These are phyloP conservation scores for Rotaria macrura DNA, from an alignment of 2,888 invertebrate species.

Conservation along the genomic window DNA sequence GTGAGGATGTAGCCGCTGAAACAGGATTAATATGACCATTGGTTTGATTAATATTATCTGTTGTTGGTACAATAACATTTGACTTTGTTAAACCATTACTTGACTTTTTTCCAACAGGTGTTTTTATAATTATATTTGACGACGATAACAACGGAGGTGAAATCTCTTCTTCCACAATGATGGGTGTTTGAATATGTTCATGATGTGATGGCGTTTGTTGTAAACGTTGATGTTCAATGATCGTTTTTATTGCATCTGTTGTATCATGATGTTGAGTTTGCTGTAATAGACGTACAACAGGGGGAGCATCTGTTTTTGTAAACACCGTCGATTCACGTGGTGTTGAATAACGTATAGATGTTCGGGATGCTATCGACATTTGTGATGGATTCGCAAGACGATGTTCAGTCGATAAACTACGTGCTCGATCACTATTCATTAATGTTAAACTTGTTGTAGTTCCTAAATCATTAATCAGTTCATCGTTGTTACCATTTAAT, in stretches of 20 bases:
- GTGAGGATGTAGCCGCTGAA: background rate
- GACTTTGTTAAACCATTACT: background rate
- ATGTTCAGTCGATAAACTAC: conserved; percentile 28
- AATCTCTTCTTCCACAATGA: background rate
- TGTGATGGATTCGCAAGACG: conserved; percentile 31
- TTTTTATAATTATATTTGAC: background rate
- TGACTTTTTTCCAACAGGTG: background rate
- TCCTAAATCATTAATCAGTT: conserved; percentile 93
- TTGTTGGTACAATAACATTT: background rate
- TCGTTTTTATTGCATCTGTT: background rate
- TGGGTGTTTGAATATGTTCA: background rate
- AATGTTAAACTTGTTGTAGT: conserved; percentile 92
- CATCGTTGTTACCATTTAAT: conserved; percentile 61
- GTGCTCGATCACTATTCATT: conserved; percentile 63
- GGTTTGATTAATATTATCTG: background rate
- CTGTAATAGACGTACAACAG: conserved; percentile 19
- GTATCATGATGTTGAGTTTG: background rate
- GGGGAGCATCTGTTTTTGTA: conserved; percentile 23
- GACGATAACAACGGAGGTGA: background rate
- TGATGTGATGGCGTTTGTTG: background rate
- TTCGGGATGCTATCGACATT: conserved; percentile 27
- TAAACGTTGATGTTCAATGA: conserved; percentile 16
- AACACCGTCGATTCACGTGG: conserved; percentile 31
- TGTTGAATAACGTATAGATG: conserved; percentile 26
- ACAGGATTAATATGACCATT: background rate